Conservation (phyloP, 53 echinoderm and acorn worm species). For the Apostichopus leukothele region DNA sequence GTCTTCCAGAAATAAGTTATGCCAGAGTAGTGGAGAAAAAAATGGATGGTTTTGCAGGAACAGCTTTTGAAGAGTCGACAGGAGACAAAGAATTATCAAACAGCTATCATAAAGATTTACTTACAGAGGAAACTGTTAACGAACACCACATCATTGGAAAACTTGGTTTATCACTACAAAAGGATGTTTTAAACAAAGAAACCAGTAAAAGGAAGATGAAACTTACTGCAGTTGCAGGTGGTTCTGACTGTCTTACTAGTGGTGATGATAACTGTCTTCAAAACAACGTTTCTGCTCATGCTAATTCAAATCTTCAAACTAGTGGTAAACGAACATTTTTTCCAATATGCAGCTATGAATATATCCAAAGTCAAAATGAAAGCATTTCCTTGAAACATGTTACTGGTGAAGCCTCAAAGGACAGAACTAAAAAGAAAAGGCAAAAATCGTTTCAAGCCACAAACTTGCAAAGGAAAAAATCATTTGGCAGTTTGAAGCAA, state of each 20-base stretch:
- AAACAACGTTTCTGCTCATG: background rate
- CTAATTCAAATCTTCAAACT: background rate
- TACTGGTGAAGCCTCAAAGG: background rate
- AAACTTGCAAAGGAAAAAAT: background rate
- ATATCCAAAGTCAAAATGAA: background rate
- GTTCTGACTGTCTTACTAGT: background rate
- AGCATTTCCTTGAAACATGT: background rate
- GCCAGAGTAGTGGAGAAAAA: background rate
- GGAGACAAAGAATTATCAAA: background rate
- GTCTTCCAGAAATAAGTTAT: slow-evolving; percentile 4
- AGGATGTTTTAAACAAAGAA: too few relatives aligned
- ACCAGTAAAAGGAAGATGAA: background rate
- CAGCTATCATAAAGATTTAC: background rate
- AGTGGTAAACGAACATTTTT: slow-evolving; percentile 4
- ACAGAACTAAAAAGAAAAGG: background rate
- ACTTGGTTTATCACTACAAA: too few relatives aligned
- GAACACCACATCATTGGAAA: too few relatives aligned
- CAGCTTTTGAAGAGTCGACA: background rate
- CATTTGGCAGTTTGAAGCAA: slow-evolving; percentile 33
- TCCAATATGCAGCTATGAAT: background rate
- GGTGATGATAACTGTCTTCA: background rate
- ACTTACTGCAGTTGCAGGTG: background rate
- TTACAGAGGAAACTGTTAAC: background rate
- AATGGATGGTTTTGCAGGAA: background rate
- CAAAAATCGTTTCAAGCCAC: background rate